Conservation (phyloP, 2,797 vertebrate genomes). For the Toxotes lorentzi region DNA sequence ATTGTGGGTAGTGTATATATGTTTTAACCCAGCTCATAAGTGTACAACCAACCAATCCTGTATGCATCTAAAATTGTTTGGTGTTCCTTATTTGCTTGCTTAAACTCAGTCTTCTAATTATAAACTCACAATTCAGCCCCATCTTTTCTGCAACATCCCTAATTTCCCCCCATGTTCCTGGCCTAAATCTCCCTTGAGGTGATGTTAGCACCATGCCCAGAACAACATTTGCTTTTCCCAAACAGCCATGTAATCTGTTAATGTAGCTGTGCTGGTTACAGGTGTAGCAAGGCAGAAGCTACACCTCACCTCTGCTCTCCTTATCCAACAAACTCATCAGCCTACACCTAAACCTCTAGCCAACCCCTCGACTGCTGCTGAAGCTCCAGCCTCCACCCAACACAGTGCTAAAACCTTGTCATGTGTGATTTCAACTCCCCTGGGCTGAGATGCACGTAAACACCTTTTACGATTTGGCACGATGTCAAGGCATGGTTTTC, state of each 20-base stretch:
- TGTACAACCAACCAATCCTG: background rate
- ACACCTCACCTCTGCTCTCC: constrained; percentile 21
- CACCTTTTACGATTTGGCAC: constrained; percentile 76
- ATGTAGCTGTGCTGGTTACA: constrained; percentile 46
- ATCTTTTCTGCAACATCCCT: constrained; percentile 31
- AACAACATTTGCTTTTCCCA: constrained; percentile 71
- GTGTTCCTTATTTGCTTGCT: background rate
- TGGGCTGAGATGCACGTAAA: constrained; percentile 73
- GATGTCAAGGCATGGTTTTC: constrained; percentile 65
- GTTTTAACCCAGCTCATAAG: background rate
- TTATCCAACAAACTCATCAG: constrained; percentile 54
- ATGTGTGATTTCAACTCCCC: constrained; percentile 70
- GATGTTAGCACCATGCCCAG: constrained; percentile 54
- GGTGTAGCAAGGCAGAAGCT: constrained; percentile 47
- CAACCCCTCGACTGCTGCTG: constrained; percentile 20
- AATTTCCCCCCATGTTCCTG: constrained; percentile 48
- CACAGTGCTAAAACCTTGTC: constrained; percentile 70
- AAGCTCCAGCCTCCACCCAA: constrained; percentile 26
- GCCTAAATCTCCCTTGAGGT: constrained; percentile 41
- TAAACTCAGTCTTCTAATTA: constrained; percentile 30
- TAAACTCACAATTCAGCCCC: constrained; percentile 29
- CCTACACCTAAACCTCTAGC: constrained; percentile 41
- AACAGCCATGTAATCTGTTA: constrained; percentile 63
- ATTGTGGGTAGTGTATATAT: no score
- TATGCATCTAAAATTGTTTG: background rate